Evolutionary conservation across 2,797 vertebrate species (phyloP).

Genomic region (Cirrhinus mrigala): DNA sequence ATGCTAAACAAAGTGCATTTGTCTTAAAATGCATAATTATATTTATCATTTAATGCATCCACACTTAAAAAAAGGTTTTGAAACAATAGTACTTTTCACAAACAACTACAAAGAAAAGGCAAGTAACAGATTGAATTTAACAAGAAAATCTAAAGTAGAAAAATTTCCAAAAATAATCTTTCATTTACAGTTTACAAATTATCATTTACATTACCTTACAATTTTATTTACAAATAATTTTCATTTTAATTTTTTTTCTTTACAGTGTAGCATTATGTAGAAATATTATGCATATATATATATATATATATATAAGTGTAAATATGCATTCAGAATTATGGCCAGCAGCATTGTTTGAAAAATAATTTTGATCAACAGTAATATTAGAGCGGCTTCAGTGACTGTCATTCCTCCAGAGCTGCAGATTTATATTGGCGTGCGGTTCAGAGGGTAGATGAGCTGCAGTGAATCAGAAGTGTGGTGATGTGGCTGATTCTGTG

Average conservation of each 20-base stretch:
- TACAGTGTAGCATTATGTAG: not conserved
- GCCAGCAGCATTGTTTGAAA: not conserved
- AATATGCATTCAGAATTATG: not conserved
- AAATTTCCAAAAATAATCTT: no score
- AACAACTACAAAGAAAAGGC: no score
- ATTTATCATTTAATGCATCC: not conserved
- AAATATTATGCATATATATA: no score
- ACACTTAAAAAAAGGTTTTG: no score
- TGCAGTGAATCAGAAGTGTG: not conserved
- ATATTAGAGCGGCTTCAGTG: not conserved
- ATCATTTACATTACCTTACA: no score
- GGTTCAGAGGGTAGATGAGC: not conserved
- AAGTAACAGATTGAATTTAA: no score
- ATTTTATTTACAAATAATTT: no score
- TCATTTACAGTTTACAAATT: no score
- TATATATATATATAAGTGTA: no score
- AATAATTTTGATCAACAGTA: not conserved
- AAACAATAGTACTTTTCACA: no score
- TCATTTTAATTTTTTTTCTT: no score
- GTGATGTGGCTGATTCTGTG: constrained; percentile 21
- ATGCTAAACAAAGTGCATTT: not conserved
- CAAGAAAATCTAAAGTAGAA: no score
- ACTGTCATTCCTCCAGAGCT: not conserved
- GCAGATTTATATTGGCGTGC: not conserved
- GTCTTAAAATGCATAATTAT: not conserved